Evolutionary conservation across 2,888 invertebrate species (phyloP), one percentile per base, ranked within the genome.

Genomic region (Rugalucina vietnamica): DNA sequence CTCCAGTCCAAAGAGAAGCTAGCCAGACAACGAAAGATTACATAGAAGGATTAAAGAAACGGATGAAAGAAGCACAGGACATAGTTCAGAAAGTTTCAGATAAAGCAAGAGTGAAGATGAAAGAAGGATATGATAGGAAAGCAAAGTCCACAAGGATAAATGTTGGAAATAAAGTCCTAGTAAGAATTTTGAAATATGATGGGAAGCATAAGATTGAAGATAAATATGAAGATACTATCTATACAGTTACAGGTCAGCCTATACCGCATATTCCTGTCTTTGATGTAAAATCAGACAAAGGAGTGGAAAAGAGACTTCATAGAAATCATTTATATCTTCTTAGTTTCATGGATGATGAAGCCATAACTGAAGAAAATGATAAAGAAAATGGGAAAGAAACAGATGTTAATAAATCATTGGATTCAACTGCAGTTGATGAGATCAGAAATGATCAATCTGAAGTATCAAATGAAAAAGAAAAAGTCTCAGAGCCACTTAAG

Each of bases 131-230:
- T 57, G 75, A 75, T 12, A 57, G 14, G n/a, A 73, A 32, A 65
- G 74, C 74, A 5, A 79, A 50, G 37, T 39, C 73, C n/a, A 37
- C 69, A 1, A 60, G 29, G n/a, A 10, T 79, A 34, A 32, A 39
- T 5, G 39, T 74, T n/a, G 79, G 74, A 60, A 74, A 79, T 24
- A 72, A 34, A 29, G 79, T 79, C 2, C 36, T 79, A 37, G 73
- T 79, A 0, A 79, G 36, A 27, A 79, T 71, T 8, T 29, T 79
- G 24, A 50, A 72, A 2, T 60, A n/a, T 73, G 73, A 79, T 27
- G 79, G 79, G 3, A 72, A 54, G 57, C 79, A 79, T 27, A 79
- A 79, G 37, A 37, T 79, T 5, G 78, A 50, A 8, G 79, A 79
- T 34, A 79, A 36, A 29, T 79, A 72, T 79, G 79, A 60, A 27